phyloP scores from a whole-genome alignment of 2,113 vertebrate species.

The Leptobrachium leishanense region DNA sequence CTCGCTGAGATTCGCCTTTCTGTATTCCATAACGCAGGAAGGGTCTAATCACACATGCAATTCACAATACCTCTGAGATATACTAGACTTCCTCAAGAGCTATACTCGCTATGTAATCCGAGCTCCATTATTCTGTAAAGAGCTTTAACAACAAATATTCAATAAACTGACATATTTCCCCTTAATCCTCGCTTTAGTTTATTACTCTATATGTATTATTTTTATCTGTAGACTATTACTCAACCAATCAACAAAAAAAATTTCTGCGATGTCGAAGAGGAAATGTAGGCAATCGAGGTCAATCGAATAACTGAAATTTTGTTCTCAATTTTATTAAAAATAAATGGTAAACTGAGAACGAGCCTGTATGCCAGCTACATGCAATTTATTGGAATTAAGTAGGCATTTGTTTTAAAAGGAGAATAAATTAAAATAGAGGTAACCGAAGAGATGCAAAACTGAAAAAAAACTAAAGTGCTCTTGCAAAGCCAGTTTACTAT shows the following conservation, averaged over 20 bases:
- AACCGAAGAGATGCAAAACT: background rate
- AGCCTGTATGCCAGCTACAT: no score
- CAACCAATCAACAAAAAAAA: constrained; percentile 19
- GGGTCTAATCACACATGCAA: constrained; percentile 36
- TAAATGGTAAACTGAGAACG: background rate
- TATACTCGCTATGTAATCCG: constrained; percentile 35
- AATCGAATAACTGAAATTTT: background rate
- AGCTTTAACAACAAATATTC: constrained; percentile 48
- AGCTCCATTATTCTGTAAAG: constrained; percentile 29
- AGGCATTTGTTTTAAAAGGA: background rate
- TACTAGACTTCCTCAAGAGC: background rate
- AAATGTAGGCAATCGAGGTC: constrained; percentile 9
- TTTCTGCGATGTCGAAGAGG: background rate
- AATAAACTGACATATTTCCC: constrained; percentile 34
- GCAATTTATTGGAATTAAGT: no score
- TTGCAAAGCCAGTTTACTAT: no score
- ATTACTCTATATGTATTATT: constrained; percentile 10
- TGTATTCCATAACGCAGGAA: constrained; percentile 29
- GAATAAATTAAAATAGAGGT: background rate
- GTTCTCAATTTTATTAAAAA: background rate
- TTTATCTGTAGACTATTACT: constrained; percentile 13
- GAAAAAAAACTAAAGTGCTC: no score
- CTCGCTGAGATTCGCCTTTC: background rate
- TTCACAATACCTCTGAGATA: constrained; percentile 40
- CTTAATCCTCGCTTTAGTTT: constrained; percentile 31